Evolutionary conservation across 2,888 invertebrate genomes (phyloP), one percentile per base, ranked within the genome.

Genomic region (Fragum fragum): DNA sequence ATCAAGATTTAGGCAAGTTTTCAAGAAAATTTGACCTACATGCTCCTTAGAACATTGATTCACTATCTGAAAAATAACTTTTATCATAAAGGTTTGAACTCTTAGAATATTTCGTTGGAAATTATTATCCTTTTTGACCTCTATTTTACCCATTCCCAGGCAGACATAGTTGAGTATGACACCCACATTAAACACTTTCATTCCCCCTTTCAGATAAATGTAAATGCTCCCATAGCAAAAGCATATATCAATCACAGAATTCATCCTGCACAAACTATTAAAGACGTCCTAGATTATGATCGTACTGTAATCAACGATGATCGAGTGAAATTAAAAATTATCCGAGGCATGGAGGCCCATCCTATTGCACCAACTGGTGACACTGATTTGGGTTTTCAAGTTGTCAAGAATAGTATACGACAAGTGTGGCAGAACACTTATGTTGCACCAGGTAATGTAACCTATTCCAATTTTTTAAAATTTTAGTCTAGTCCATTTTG

Each of bases 191-290:
- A n/a, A n/a, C n/a, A n/a, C n/a, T 36, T 3, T 36, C 32, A 3
- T 36, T 36, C 9, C 70, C 47, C 66, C 9, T 80, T 76, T 66
- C 83, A 95, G 94, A 93, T 94, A n/a, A 95, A 95, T 91, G 94
- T 95, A 3, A 90, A 95, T 61, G 95, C 95, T 2, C 92, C 94
- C 18, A 86, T 89, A 7, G 95, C 95, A 16, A 89, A 86, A 53
- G 95, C 95, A 7, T 88, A 93, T 26, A 92, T 95, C 28, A 95
- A 95, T 88, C 95, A 95, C 79, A 91, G 95, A 47, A 93, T 95
- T 36, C 95, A 95, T 89, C 95, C 95, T 9, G 91, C 94, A 11
- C 94, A 95, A 87, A 93, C 94, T 21, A 90, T 95, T 1, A 88
- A 93, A 77, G 94, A 95, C 87, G 95, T 94, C 71, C 79, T 94